A percentile compares a stretch with the other conserved stretches of the same genome.
Evolutionary conservation across 2,113 vertebrate genomes (phyloP).

Genomic region (Galbula dea): DNA sequence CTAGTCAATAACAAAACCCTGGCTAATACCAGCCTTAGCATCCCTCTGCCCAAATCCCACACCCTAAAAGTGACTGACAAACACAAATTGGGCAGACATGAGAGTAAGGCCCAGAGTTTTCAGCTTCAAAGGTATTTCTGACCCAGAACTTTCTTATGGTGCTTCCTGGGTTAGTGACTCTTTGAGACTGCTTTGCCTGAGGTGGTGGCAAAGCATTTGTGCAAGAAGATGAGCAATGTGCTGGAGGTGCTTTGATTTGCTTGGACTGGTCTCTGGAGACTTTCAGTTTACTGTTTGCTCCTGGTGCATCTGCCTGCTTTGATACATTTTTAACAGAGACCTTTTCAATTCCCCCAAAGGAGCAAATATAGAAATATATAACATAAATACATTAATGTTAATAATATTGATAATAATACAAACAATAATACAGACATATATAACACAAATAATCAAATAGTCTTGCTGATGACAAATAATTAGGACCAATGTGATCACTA

Average conservation of each 20-base stretch:
- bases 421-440: neutral
- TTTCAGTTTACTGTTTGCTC: neutral
- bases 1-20: neutral
- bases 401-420: neutral
- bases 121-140: neutral
- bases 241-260: neutral
- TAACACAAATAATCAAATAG: neutral
- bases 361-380: neutral
- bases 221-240: accelerated
- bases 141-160: neutral
- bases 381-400: neutral
- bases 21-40: neutral
- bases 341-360: neutral
- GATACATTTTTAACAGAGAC: neutral
- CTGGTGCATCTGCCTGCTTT: neutral
- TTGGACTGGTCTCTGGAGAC: neutral
- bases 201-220: neutral
- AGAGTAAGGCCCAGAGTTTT: neutral
- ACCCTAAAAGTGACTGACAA: accelerated
- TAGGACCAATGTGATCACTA: neutral
- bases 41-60: neutral
- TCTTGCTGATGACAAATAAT: neutral
- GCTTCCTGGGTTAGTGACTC: neutral
- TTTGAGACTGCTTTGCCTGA: neutral
- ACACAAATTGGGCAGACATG: accelerated